These are phyloP conservation scores for Cryptoblepharus egeriae DNA, from an alignment of 2,797 vertebrate genomes.

Conservation along the genomic window DNA sequence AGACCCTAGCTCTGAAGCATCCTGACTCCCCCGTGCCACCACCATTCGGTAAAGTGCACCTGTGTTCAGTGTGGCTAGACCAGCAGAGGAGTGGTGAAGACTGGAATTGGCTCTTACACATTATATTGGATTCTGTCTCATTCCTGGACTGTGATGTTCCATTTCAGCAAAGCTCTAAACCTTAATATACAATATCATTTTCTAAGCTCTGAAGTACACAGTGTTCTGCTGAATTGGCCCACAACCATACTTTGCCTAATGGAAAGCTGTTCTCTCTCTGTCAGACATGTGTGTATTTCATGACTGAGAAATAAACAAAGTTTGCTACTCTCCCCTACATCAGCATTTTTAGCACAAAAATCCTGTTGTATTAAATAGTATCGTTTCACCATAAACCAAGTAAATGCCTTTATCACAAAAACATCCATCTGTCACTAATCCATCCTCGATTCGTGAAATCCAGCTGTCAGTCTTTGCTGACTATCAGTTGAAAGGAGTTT, in stretches of 20 bases:
- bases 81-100: too few relatives aligned
- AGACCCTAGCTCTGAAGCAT: too few relatives aligned
- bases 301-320: constrained; percentile 1
- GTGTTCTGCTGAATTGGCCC: constrained; percentile 33
- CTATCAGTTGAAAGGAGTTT: too few relatives aligned
- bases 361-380: background rate
- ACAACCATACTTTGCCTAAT: background rate
- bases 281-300: background rate
- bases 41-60: too few relatives aligned
- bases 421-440: background rate
- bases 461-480: background rate
- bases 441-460: background rate
- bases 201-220: background rate
- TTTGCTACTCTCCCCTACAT: background rate
- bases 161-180: background rate
- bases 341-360: background rate
- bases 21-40: too few relatives aligned
- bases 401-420: background rate
- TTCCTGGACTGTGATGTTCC: background rate
- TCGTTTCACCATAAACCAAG: background rate
- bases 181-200: background rate
- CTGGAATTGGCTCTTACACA: background rate
- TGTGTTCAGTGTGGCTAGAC: too few relatives aligned
- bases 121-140: background rate
- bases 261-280: background rate